A percentile compares a stretch with the other conserved stretches of the same genome.
Evolutionary conservation across 2,888 invertebrate genomes (phyloP).

Genomic region (Ichneumoninae sp.): DNA sequence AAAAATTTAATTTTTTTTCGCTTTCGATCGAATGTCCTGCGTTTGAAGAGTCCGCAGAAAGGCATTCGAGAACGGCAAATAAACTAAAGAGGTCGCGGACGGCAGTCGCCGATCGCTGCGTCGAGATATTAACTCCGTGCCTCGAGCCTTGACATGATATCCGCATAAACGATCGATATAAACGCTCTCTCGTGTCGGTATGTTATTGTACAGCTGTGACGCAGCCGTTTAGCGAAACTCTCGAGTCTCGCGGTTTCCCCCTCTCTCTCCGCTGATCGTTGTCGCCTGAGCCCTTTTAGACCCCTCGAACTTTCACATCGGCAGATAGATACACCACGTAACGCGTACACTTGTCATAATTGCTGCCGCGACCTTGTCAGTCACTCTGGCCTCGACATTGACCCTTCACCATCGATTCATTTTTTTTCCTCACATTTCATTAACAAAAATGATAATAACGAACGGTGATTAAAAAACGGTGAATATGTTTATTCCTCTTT

Average conservation of each 20-base stretch:
- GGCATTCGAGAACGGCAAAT: not conserved
- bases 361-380: conserved; percentile 1
- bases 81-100: not conserved
- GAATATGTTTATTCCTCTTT: not conserved
- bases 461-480: not conserved
- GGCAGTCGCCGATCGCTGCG: not conserved
- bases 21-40: not conserved
- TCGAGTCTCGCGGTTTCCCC: not conserved
- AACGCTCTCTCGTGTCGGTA: not conserved
- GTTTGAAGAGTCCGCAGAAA: not conserved
- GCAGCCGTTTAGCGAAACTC: conserved; percentile 23
- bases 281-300: conserved; percentile 2
- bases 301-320: conserved; percentile 14
- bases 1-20: not conserved
- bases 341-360: not conserved
- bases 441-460: not conserved
- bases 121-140: conserved; percentile 16
- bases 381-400: not conserved
- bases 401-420: not conserved
- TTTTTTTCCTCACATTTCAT: not conserved
- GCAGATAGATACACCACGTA: not conserved
- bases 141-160: conserved; percentile 41
- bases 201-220: conserved; percentile 11
- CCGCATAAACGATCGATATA: conserved; percentile 19
- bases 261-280: not conserved